phyloP scores from a whole-genome alignment of 92 coral and sea anemone genomes.

The Zoanthus sociatus region DNA sequence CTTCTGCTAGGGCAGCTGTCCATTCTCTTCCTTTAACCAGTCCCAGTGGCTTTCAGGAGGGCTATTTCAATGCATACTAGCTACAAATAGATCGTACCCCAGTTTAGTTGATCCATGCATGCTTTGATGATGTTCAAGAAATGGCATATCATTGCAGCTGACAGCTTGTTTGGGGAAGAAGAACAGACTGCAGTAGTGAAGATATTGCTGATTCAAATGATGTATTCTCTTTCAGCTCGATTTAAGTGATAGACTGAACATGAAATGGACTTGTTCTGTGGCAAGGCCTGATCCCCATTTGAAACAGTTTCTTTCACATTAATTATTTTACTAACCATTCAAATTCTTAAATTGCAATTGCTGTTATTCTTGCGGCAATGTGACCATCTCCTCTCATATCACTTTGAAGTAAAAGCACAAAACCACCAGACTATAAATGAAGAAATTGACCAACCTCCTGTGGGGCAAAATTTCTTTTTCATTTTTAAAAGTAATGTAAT shows the following conservation, averaged over 20 bases:
- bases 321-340: conserved; percentile 32
- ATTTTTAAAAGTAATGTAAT: too few relatives aligned
- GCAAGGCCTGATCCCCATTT: conserved; percentile 9
- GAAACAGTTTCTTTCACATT: conserved; percentile 36
- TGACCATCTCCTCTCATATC: neutral
- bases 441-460: too few relatives aligned
- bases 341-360: conserved; percentile 1
- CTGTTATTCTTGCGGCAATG: neutral
- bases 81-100: conserved; percentile 32
- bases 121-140: conserved; percentile 38
- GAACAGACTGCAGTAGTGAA: conserved; percentile 11
- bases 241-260: too few relatives aligned
- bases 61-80: conserved; percentile 24
- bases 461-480: too few relatives aligned
- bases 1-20: conserved; percentile 1
- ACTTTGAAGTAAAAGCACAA: conserved; percentile 5
- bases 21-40: conserved; percentile 33
- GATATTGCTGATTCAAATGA: neutral
- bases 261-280: neutral
- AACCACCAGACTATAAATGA: too few relatives aligned
- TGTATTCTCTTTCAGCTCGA: too few relatives aligned
- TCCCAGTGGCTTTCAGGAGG: conserved; percentile 27
- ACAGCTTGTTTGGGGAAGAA: conserved; percentile 47
- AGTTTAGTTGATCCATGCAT: conserved; percentile 31
- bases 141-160: conserved; percentile 53